A percentile compares a stretch with the other conserved stretches of the same genome.
phyloP scores from a whole-genome alignment of 2,888 invertebrate species.

The Gymnoscelis rufifasciata region DNA sequence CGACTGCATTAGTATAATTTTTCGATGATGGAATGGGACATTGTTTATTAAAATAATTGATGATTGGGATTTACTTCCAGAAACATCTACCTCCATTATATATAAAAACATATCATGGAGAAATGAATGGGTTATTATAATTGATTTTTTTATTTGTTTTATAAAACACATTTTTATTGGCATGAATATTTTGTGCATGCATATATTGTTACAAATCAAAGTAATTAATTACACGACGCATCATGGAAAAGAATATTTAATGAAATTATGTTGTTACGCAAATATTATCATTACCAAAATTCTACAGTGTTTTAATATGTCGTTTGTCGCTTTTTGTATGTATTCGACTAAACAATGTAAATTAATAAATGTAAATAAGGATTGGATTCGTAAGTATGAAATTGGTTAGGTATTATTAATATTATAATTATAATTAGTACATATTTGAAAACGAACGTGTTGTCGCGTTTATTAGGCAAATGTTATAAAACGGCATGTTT shows the following conservation, averaged over 20 bases:
- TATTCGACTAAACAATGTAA: slow-evolving; percentile 7
- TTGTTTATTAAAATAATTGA: slow-evolving; percentile 1
- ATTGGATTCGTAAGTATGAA: slow-evolving; percentile 33
- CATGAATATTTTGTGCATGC: slow-evolving; percentile 6
- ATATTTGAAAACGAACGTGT: slow-evolving; percentile 48
- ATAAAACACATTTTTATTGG: slow-evolving; percentile 6
- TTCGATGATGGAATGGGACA: slow-evolving; percentile 5
- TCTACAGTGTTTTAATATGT: not conserved
- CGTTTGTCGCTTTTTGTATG: not conserved
- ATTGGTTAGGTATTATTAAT: slow-evolving; percentile 29
- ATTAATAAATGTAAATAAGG: slow-evolving; percentile 21
- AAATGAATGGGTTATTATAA: slow-evolving; percentile 4
- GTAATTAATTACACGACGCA: not conserved
- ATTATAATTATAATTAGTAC: slow-evolving; percentile 49
- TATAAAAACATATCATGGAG: slow-evolving; percentile 17
- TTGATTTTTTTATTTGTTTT: not conserved
- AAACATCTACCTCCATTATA: slow-evolving; percentile 16
- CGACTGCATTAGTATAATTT: slow-evolving; percentile 10
- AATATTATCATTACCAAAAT: slow-evolving; percentile 7
- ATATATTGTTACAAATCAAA: not conserved
- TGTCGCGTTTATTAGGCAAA: slow-evolving; percentile 51
- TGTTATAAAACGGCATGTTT: slow-evolving; percentile 54
- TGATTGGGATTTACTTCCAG: slow-evolving; percentile 10
- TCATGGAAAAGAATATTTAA: slow-evolving; percentile 10
- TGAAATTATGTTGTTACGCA: slow-evolving; percentile 12